These are phyloP conservation scores for Mastomys coucha DNA, from an alignment of 2,113 vertebrate genomes.

Conservation along the genomic window DNA sequence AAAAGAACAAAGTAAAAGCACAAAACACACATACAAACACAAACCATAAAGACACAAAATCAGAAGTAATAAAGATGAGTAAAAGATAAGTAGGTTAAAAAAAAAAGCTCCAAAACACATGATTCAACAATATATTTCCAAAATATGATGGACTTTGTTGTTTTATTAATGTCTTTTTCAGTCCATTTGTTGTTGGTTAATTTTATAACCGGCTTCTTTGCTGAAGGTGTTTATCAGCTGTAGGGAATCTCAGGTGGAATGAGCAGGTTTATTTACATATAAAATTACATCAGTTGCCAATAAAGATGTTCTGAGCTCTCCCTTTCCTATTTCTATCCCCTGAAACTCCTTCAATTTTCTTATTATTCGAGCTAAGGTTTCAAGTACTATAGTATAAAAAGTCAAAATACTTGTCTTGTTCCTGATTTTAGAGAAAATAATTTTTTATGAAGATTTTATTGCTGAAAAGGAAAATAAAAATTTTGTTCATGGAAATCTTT, in stretches of 20 bases:
- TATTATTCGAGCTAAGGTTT: background rate
- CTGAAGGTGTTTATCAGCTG: background rate
- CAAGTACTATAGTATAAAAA: background rate
- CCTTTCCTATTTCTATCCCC: background rate
- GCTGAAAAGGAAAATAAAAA: background rate
- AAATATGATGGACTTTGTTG: background rate
- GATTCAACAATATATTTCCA: background rate
- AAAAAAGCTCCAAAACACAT: background rate
- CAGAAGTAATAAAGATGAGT: background rate
- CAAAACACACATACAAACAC: background rate
- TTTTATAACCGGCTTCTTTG: background rate
- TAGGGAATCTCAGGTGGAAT: background rate
- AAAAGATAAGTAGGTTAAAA: background rate
- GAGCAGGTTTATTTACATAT: background rate
- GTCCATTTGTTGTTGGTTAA: background rate
- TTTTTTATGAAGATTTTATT: background rate
- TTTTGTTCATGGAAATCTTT: background rate
- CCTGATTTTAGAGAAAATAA: background rate
- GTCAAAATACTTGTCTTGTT: background rate
- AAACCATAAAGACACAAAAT: background rate
- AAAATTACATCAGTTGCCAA: background rate
- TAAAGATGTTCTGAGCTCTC: background rate
- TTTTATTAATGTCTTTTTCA: background rate
- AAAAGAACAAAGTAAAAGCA: background rate
- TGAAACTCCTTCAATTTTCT: background rate